A percentile compares a stretch with the other conserved stretches of the same genome.
These are phyloP conservation scores for Meandrusa payeni DNA, from an alignment of 2,888 invertebrate genomes.

Conservation along the genomic window DNA sequence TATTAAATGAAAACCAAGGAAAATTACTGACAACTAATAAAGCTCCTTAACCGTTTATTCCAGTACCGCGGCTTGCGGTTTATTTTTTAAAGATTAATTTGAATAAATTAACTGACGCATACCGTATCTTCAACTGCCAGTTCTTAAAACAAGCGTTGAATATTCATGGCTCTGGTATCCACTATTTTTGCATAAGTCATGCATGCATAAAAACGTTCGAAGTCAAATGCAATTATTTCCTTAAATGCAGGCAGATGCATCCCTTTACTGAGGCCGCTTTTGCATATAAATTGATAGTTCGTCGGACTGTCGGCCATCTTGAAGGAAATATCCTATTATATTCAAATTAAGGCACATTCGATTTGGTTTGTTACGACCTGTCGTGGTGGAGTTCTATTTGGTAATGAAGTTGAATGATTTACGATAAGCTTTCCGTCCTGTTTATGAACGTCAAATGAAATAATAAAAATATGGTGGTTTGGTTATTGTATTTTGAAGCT, in stretches of 20 bases:
- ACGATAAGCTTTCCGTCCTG: too few species aligned
- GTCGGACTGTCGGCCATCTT: conserved; percentile 45
- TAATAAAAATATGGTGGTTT: too few species aligned
- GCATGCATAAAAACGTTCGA: conserved; percentile 32
- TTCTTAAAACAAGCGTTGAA: conserved; percentile 10
- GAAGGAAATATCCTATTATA: conserved; percentile 62
- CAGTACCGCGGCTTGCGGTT: background rate
- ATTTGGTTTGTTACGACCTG: background rate
- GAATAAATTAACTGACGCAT: conserved; percentile 6
- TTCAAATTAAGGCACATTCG: conserved; percentile 51
- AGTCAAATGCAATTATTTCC: conserved; percentile 40
- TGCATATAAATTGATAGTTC: conserved; percentile 54
- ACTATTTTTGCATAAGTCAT: conserved; percentile 24
- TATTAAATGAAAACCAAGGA: too few species aligned
- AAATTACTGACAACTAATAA: too few species aligned
- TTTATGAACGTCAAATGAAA: too few species aligned
- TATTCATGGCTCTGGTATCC: conserved; percentile 13
- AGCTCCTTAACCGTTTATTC: background rate
- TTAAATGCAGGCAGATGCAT: conserved; percentile 42
- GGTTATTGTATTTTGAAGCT: too few species aligned
- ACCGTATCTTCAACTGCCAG: background rate
- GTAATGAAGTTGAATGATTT: too few species aligned
- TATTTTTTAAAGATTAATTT: conserved; percentile 1
- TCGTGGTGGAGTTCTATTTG: background rate
- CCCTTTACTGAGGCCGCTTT: conserved; percentile 39